Evolutionary conservation across 1,140 invertebrate species (phyloP), one percentile per base, ranked within the genome.

Genomic region (Akabosia matsudoensis): DNA sequence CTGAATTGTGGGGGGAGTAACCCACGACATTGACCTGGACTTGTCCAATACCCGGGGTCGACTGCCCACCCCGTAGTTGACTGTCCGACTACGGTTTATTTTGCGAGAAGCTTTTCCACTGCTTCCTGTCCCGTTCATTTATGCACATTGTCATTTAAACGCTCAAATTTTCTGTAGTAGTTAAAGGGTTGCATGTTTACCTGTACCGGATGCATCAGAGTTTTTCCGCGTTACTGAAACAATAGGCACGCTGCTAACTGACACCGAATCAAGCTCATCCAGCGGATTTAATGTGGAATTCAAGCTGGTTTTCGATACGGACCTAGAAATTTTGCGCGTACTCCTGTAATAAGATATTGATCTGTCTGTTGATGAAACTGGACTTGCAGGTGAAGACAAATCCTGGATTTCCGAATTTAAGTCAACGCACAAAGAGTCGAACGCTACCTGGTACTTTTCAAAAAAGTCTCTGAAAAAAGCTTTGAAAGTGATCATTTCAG

Each of bases 401-500:
- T 31, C 61, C 22, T 28, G 26, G 28, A 67, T 67, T 67, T 67
- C 61, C 28, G 24, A 28, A 30, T 67, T 67, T 7, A 67, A 22
- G n/a, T 67, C 61, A 7, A 67, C 1, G 3, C 7, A 31, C 73
- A 54, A 72, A 28, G n/a, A 30, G 24, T 37, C 30, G 34, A 22
- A 76, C 10, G 70, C 70, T 72, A 28, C 67, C 18, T 51, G 34
- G 33, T 56, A 77, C 2, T 77, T 54, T 0, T 77, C 71, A 31
- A 77, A 77, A 33, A 64, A 77, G 1, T 70, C 76, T 18, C 54
- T 74, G 26, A 77, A 77, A 26, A 74, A 77, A 18, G 71, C 30
- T 33, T 77, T 77, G 26, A 77, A 77, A 3, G 71, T 74, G 18
- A 77, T 28, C 33, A 77, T 14, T 70, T 77, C 76, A 26, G 71